These are phyloP conservation scores for Enteromius viviparus DNA, from an alignment of 2,797 vertebrate species.

Conservation along the genomic window DNA sequence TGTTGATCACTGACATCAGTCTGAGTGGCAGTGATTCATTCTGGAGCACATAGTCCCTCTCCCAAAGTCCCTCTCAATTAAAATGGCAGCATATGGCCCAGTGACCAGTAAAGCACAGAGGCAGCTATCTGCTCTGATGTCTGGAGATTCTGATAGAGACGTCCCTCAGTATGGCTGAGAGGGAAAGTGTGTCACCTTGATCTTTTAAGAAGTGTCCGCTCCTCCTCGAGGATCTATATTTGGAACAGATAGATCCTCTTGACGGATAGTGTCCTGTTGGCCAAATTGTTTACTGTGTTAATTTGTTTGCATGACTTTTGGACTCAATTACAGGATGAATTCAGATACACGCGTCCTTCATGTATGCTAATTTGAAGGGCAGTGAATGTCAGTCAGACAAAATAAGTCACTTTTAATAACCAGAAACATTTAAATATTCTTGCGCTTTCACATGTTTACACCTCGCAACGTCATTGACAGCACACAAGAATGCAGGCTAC, in stretches of 20 bases:
- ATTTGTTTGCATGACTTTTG: constrained; percentile 34
- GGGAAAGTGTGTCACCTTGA: constrained; percentile 76
- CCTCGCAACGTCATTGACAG: background rate
- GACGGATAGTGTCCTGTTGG: constrained; percentile 18
- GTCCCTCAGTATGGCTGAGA: constrained; percentile 60
- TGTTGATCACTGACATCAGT: constrained; percentile 63
- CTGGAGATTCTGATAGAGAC: constrained; percentile 54
- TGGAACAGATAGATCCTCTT: constrained; percentile 21
- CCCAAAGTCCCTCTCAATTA: constrained; percentile 84
- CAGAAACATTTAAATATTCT: background rate
- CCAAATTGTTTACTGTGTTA: constrained; percentile 27
- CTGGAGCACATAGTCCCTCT: constrained; percentile 71
- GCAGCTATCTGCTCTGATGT: constrained; percentile 61
- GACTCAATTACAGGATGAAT: background rate
- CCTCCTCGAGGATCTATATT: constrained; percentile 60
- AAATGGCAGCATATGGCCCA: constrained; percentile 78
- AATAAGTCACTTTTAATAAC: constrained; percentile 9
- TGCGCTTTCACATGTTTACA: constrained; percentile 8
- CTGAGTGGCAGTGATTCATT: constrained; percentile 77
- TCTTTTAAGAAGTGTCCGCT: constrained; percentile 62
- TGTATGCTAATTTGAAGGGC: constrained; percentile 22
- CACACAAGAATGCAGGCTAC: background rate
- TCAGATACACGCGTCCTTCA: background rate
- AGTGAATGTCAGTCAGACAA: background rate
- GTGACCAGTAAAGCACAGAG: constrained; percentile 73